These are phyloP conservation scores for Aphrophora alni DNA, from an alignment of 2,888 invertebrate species.

Conservation along the genomic window DNA sequence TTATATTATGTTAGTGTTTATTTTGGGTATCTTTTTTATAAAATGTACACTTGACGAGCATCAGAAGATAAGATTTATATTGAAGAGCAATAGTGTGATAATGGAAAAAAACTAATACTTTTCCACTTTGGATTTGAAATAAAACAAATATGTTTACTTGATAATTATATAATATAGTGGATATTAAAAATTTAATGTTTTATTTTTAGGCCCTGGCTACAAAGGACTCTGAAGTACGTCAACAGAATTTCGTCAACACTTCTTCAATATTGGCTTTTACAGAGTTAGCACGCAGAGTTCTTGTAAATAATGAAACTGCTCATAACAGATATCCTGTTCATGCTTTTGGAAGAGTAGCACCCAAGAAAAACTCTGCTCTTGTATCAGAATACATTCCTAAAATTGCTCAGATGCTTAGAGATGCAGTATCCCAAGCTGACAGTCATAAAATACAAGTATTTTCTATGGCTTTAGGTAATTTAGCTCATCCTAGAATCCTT, in stretches of 20 bases:
- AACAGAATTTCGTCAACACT: conserved; percentile 62
- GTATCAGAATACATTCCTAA: conserved; percentile 66
- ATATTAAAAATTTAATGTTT: not conserved
- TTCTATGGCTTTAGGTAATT: conserved; percentile 69
- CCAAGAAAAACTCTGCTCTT: conserved; percentile 62
- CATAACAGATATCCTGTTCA: conserved; percentile 70
- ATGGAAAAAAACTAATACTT: too few species aligned
- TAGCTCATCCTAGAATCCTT: conserved; percentile 68
- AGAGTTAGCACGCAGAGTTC: conserved; percentile 66
- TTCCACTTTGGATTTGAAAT: too few species aligned
- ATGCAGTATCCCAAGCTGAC: conserved; percentile 63
- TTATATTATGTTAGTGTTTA: too few species aligned
- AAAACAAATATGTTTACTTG: too few species aligned
- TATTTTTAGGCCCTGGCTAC: conserved; percentile 60
- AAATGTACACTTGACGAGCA: too few species aligned
- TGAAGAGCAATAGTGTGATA: too few species aligned
- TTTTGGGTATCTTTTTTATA: too few species aligned
- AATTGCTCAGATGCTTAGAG: conserved; percentile 62
- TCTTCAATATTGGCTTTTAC: conserved; percentile 66
- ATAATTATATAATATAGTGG: not conserved
- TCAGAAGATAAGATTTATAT: too few species aligned
- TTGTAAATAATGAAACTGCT: conserved; percentile 65
- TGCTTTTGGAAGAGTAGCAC: conserved; percentile 67
- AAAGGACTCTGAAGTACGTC: conserved; percentile 60
- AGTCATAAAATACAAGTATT: conserved; percentile 66